These are phyloP conservation scores for Bugulina stolonifera DNA, from an alignment of 2,888 invertebrate genomes.

Conservation along the genomic window DNA sequence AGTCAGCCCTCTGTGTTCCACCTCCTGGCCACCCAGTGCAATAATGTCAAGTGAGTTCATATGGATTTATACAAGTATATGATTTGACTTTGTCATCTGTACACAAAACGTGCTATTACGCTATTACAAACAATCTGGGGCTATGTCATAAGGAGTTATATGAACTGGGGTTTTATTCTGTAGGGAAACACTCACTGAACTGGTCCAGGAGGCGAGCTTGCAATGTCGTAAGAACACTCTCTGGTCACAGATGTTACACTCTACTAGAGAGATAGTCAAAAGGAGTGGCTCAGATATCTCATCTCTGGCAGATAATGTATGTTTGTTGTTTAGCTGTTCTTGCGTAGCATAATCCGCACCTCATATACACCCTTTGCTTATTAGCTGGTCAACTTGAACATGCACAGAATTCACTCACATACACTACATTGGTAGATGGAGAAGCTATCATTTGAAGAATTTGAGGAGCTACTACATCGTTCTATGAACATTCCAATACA, in stretches of 20 bases:
- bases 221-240: slow-evolving; percentile 67
- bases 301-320: no score
- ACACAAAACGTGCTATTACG: no score
- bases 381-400: no score
- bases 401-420: no score
- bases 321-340: no score
- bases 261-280: not conserved
- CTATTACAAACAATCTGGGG: no score
- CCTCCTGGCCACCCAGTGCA: slow-evolving; percentile 11
- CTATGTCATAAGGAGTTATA: no score
- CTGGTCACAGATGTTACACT: slow-evolving; percentile 62
- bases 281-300: not conserved
- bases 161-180: not conserved
- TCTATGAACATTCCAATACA: not conserved
- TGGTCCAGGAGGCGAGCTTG: slow-evolving; percentile 63
- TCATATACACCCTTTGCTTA: no score
- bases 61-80: no score
- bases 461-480: not conserved
- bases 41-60: not conserved
- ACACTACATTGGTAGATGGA: not conserved
- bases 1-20: not conserved
- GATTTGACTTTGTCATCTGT: no score
- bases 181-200: slow-evolving; percentile 56
- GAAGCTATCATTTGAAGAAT: not conserved
- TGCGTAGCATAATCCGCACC: no score